A percentile compares a stretch with the other conserved stretches of the same genome.
Evolutionary conservation across 2,888 invertebrate genomes (phyloP).

Genomic region (Ellobium chinense): DNA sequence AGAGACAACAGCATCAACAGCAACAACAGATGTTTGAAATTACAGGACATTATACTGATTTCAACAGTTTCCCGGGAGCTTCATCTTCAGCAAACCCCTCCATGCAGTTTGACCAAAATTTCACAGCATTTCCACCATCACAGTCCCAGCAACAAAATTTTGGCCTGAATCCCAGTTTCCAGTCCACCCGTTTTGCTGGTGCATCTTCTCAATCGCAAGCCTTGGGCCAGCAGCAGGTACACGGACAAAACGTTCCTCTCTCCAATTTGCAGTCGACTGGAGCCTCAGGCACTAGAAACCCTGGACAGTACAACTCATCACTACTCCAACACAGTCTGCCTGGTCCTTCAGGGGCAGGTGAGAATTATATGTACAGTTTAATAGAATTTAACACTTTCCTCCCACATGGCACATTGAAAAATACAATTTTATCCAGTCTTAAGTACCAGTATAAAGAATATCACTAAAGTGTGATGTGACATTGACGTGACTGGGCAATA

Average conservation of each 20-base stretch:
- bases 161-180: not conserved
- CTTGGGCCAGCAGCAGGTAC: conserved; percentile 5
- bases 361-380: too few species aligned
- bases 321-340: conserved; percentile 15
- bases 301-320: not conserved
- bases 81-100: not conserved
- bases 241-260: not conserved
- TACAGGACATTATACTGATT: not conserved
- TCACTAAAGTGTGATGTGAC: too few species aligned
- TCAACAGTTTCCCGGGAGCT: not conserved
- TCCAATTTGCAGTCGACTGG: too few species aligned
- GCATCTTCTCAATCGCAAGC: not conserved
- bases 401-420: too few species aligned
- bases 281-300: too few species aligned
- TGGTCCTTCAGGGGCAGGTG: not conserved
- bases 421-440: too few species aligned
- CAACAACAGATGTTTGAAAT: conserved; percentile 7
- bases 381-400: too few species aligned
- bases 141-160: conserved; percentile 4
- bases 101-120: conserved; percentile 19
- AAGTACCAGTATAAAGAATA: too few species aligned
- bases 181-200: not conserved
- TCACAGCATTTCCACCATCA: conserved; percentile 6
- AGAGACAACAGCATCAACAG: not conserved
- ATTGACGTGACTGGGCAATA: too few species aligned